A percentile compares a stretch with the other conserved stretches of the same genome.
phyloP scores from a whole-genome alignment of 2,888 invertebrate species.

The Tholera decimalis region DNA sequence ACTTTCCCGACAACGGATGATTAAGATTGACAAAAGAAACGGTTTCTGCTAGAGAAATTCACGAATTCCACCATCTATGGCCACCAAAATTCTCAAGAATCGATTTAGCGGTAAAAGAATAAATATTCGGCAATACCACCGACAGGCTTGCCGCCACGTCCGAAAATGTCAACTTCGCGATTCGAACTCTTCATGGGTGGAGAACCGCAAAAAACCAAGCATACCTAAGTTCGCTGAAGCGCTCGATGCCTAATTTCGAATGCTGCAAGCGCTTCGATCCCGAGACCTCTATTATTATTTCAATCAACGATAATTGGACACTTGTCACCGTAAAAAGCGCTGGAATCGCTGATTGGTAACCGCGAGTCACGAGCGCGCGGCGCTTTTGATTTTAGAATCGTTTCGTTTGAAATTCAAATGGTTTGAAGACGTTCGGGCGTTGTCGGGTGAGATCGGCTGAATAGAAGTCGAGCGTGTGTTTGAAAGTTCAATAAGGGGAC shows the following conservation, averaged over 20 bases:
- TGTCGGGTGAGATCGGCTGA: conserved; percentile 59
- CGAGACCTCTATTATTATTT: conserved; percentile 85
- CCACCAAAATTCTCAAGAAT: conserved; percentile 77
- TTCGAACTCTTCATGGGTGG: conserved; percentile 85
- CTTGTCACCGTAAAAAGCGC: conserved; percentile 85
- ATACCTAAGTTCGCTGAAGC: conserved; percentile 63
- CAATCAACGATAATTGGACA: conserved; percentile 89
- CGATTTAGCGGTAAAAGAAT: conserved; percentile 76
- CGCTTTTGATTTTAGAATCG: conserved; percentile 76
- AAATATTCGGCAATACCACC: conserved; percentile 77
- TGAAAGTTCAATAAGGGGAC: conserved; percentile 75
- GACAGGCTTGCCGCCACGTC: conserved; percentile 80
- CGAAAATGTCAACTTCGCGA: conserved; percentile 78
- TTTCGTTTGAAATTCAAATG: conserved; percentile 79
- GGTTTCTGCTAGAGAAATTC: conserved; percentile 73
- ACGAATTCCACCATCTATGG: conserved; percentile 69
- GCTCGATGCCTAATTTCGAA: conserved; percentile 77
- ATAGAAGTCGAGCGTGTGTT: conserved; percentile 68
- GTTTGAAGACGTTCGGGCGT: conserved; percentile 68
- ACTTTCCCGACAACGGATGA: conserved; percentile 76
- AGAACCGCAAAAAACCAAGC: conserved; percentile 77
- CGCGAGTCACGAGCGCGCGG: conserved; percentile 77
- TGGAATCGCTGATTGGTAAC: conserved; percentile 73
- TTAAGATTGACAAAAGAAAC: conserved; percentile 82
- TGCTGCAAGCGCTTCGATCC: conserved; percentile 78